These are phyloP conservation scores for Steinernema hermaphroditum DNA, from an alignment of 2,888 invertebrate species.

Conservation along the genomic window DNA sequence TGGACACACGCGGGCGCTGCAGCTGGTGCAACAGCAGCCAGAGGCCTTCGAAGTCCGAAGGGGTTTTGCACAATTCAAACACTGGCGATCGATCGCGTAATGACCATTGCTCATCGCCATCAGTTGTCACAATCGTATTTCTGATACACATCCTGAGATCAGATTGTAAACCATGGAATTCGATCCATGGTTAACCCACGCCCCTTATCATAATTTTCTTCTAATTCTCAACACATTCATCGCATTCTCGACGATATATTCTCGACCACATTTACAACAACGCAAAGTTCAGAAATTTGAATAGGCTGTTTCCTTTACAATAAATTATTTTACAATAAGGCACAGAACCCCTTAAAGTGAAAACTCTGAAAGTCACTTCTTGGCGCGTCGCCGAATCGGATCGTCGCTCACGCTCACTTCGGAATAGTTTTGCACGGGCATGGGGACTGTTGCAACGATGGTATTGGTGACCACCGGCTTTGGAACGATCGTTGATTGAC, in stretches of 20 bases:
- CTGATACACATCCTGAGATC: neutral
- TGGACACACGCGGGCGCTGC: conserved; percentile 1
- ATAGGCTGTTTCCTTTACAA: too few relatives aligned
- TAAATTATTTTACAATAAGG: conserved; percentile 2
- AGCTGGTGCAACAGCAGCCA: conserved; percentile 17
- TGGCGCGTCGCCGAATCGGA: neutral
- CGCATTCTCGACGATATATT: too few relatives aligned
- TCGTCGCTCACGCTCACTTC: neutral
- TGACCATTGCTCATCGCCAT: conserved; percentile 17
- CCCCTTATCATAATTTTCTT: too few relatives aligned
- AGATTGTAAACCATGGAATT: too few relatives aligned
- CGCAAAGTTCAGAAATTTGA: too few relatives aligned
- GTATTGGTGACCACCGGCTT: neutral
- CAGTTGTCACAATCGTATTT: neutral
- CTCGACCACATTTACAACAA: too few relatives aligned
- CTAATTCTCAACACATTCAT: too few relatives aligned
- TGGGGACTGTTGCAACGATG: neutral
- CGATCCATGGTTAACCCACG: too few relatives aligned
- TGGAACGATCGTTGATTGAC: neutral
- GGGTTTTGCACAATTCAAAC: conserved; percentile 4
- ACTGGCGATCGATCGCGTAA: conserved; percentile 12
- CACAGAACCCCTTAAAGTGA: neutral
- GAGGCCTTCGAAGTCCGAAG: conserved; percentile 12
- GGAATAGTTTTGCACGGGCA: neutral
- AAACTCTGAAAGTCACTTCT: neutral